phyloP scores from a whole-genome alignment of 2,797 vertebrate species.

The Myiotriccus ornatus region DNA sequence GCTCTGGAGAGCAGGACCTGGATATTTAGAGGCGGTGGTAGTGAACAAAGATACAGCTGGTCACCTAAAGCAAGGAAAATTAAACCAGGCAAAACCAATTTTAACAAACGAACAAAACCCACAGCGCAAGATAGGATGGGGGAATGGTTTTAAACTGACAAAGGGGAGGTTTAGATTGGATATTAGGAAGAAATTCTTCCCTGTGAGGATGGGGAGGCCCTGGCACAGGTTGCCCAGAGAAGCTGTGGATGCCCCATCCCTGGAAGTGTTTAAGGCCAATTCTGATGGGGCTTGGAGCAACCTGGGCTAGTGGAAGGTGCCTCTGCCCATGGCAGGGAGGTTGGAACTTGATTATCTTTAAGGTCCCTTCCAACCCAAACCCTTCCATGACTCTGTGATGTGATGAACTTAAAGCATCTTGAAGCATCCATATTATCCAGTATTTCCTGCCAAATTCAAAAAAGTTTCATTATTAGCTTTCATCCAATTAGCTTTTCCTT shows the following conservation, averaged over 20 bases:
- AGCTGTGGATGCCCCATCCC: neutral
- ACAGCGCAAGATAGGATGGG: neutral
- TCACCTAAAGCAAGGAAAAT: neutral
- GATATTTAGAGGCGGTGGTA: neutral
- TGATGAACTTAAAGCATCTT: neutral
- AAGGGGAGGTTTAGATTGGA: neutral
- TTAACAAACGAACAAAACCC: neutral
- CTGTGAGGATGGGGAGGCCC: neutral
- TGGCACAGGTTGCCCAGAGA: fast-evolving
- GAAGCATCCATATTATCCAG: neutral
- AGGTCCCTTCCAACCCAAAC: neutral
- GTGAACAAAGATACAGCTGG: neutral
- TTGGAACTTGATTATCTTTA: fast-evolving
- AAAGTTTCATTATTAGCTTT: neutral
- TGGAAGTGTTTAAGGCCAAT: neutral
- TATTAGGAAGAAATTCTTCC: neutral
- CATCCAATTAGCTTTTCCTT: neutral
- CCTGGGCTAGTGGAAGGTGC: fast-evolving
- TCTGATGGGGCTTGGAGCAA: fast-evolving
- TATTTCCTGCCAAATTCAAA: neutral
- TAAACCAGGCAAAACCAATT: neutral
- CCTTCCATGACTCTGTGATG: neutral
- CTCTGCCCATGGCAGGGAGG: neutral
- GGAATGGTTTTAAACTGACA: neutral
- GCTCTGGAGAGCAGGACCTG: neutral